Base-by-base conservation (phyloP, 2,888 invertebrate species). In the Hecatera dysodea region DNA sequence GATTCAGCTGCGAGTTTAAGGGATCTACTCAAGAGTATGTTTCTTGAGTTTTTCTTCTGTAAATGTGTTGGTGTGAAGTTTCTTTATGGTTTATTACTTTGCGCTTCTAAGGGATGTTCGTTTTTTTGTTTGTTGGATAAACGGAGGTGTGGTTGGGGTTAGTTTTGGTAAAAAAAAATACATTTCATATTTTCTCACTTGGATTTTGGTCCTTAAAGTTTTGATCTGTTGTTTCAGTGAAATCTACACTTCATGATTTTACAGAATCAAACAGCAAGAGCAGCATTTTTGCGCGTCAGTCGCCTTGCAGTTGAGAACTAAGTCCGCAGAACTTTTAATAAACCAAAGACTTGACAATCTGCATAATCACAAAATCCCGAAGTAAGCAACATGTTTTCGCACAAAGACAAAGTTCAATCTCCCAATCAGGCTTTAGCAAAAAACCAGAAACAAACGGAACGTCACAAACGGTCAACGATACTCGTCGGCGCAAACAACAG, bases 11-110 rank as follows among this genome's bases (percentile, higher is more conserved):
- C 53, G 69, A 80, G 71, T 83, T 82, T 83, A 80, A 80, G 63
- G 75, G 83, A 81, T 81, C 64, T 71, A 67, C 61, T 52, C 27
- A 11, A 67, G 69, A 70, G 61, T 82, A 68, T 81, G 66, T 80
- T 76, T 72, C 61, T 74, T 69, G 50, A 67, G 75, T 72, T 71
- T 75, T 78, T 78, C 83, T 83, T 76, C 56, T 57, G 64, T 81
- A 72, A 72, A 70, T 72, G 64, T 61, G 64, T 63, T 62, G 50
- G 60, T 65, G 69, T 62, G 56, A 75, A 83, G 64, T 80, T 80
- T 72, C 64, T 80, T 73, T 74, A 78, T 79, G 83, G 83, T 80
- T 82, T 82, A 74, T 74, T 80, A 73, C 68, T 82, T 79, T 65
- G 57, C 44, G 50, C 55, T 60, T 61, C 52, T 65, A 67, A 36